Conservation (phyloP, 2,113 vertebrate genomes). For the Bos javanicus region DNA sequence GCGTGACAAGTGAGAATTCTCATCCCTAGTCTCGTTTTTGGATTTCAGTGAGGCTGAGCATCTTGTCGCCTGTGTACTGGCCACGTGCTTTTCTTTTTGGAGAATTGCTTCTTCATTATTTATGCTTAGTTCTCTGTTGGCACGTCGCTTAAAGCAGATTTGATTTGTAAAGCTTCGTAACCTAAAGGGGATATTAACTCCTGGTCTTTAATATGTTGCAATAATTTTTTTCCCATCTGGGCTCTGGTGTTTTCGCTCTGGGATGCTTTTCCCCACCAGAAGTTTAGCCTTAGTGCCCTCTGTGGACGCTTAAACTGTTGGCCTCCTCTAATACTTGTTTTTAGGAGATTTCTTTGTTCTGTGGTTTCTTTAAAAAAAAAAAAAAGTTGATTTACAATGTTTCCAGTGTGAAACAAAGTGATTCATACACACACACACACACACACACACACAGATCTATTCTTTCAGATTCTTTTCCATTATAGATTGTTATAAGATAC, state of each 20-base stretch:
- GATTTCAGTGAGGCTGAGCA: neutral
- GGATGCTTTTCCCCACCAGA: neutral
- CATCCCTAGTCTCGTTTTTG: rapidly evolving
- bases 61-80: rapidly evolving
- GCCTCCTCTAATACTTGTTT: neutral
- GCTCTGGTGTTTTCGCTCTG: neutral
- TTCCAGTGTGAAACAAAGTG: neutral
- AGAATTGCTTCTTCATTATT: neutral
- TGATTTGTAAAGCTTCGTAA: neutral
- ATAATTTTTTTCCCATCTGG: neutral
- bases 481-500: neutral
- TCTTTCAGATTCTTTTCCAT: neutral
- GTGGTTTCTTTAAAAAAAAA: neutral
- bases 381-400: neutral
- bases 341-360: neutral
- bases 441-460: neutral
- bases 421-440: neutral
- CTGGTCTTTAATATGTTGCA: neutral
- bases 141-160: neutral
- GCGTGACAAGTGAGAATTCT: neutral
- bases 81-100: neutral
- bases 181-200: neutral
- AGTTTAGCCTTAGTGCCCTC: neutral
- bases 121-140: neutral
- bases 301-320: no score